Base-by-base conservation (phyloP, 1,140 invertebrate genomes). In the Drosophila truncata region DNA sequence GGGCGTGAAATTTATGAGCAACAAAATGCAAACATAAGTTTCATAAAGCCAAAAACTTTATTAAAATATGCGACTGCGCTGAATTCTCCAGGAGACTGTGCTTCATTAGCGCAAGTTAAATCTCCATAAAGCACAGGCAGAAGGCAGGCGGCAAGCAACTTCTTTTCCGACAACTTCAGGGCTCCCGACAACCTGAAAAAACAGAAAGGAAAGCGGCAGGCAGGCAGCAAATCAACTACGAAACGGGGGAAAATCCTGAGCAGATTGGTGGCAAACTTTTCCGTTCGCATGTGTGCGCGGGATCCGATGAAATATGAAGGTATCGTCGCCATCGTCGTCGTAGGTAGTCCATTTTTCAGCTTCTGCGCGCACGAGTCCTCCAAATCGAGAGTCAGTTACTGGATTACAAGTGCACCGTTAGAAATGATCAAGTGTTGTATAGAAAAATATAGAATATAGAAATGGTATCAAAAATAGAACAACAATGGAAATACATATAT, bases 51-150 rank as follows among this genome's bases (percentile, higher is more conserved):
- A 59, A 60, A 76, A 83, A 84, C 81, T 88, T 90, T 88, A 88
- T 90, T 81, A 88, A 88, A 88, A 90, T 88, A 88, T 88, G 85
- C 84, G 82, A 74, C 78, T 62, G 54, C 65, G 59, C 41, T 55
- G 63, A 55, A 39, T 55, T 55, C 52, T 25, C 20, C 18, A 11
- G 33, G 33, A 37, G 61, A 25, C 67, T 50, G 37, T 78, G 66
- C 80, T 88, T 87, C 84, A 87, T 87, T 87, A 87, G 83, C 52
- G 78, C 58, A 87, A 78, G 84, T 87, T 84, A 83, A 88, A 90
- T 88, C 87, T 84, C 78, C 85, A 88, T 90, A 90, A 88, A 75
- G 69, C 84, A 81, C 79, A 78, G 82, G 64, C 72, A 71, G 82
- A 66, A 18, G 82, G 64, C 77, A 71, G 79, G 74, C 25, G 46